A percentile compares a stretch with the other conserved stretches of the same genome.
These are phyloP conservation scores for Gopherus evgoodei DNA, from an alignment of 2,113 vertebrate genomes.

Conservation along the genomic window DNA sequence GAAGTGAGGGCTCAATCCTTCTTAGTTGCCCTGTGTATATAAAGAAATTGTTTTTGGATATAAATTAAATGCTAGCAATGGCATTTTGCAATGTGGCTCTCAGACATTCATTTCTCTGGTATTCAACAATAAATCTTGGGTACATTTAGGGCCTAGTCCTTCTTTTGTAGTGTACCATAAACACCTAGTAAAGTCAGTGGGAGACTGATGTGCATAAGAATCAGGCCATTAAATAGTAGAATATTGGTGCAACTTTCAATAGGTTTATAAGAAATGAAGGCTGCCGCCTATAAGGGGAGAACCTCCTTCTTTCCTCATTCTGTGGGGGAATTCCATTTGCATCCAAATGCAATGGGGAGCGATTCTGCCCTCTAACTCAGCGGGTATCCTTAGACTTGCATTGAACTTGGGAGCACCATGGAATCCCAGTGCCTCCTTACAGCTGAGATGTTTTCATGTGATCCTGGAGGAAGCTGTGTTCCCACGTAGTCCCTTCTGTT, in stretches of 20 bases:
- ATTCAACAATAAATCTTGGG: not conserved
- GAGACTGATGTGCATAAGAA: not conserved
- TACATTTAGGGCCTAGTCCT: not conserved
- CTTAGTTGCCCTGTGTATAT: not conserved
- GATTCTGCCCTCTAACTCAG: not conserved
- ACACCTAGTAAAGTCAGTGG: not conserved
- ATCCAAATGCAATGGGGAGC: not conserved
- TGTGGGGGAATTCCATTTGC: not conserved
- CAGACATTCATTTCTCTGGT: not conserved
- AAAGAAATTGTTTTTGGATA: not conserved
- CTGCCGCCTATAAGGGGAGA: not conserved
- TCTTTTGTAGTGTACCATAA: not conserved
- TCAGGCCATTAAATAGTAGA: not conserved
- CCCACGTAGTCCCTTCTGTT: not conserved
- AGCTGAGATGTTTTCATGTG: not conserved
- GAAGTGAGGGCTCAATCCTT: not conserved
- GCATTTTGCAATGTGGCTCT: not conserved
- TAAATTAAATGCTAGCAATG: not conserved
- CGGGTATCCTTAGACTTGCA: not conserved
- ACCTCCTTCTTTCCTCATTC: accelerated
- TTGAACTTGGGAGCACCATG: not conserved
- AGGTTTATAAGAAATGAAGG: not conserved
- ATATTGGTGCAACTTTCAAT: not conserved
- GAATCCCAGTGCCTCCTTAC: not conserved
- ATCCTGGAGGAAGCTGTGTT: not conserved